phyloP scores from a whole-genome alignment of 2,888 invertebrate genomes.

The Standfussiana lucernea region DNA sequence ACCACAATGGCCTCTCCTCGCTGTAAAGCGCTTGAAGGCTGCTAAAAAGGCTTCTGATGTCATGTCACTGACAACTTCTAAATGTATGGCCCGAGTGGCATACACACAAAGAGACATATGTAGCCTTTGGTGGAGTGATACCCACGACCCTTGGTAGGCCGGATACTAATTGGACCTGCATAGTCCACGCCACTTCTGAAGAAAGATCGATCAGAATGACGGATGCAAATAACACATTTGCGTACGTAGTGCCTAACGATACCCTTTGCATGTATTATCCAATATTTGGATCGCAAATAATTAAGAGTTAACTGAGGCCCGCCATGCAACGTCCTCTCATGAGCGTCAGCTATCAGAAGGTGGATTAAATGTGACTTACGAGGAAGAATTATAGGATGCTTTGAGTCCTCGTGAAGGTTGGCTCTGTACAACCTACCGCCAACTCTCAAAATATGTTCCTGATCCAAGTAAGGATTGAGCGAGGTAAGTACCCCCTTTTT shows the following conservation, averaged over 20 bases:
- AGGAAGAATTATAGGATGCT: constrained; percentile 8
- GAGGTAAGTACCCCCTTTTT: neutral
- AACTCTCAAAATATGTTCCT: constrained; percentile 2
- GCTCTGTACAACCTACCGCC: neutral
- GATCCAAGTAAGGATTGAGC: constrained; percentile 8
- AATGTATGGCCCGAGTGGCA: too few species aligned
- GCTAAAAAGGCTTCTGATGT: too few species aligned
- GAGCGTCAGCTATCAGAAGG: constrained; percentile 2
- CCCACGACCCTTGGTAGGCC: constrained; percentile 49
- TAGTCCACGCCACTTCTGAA: neutral
- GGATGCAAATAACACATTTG: too few species aligned
- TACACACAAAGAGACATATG: too few species aligned
- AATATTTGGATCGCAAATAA: too few species aligned
- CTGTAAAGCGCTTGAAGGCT: too few species aligned
- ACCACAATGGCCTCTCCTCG: too few species aligned
- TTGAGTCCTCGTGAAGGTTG: neutral
- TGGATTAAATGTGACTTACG: neutral
- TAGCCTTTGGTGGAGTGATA: neutral
- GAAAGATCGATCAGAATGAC: neutral
- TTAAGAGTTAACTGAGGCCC: too few species aligned
- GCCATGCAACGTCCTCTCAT: constrained; percentile 2
- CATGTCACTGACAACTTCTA: too few species aligned
- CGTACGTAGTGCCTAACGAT: too few species aligned
- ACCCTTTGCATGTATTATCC: too few species aligned
- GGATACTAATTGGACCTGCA: constrained; percentile 65